These are phyloP conservation scores for Bombus vancouverensis DNA, from an alignment of 1,140 invertebrate genomes.

Conservation along the genomic window DNA sequence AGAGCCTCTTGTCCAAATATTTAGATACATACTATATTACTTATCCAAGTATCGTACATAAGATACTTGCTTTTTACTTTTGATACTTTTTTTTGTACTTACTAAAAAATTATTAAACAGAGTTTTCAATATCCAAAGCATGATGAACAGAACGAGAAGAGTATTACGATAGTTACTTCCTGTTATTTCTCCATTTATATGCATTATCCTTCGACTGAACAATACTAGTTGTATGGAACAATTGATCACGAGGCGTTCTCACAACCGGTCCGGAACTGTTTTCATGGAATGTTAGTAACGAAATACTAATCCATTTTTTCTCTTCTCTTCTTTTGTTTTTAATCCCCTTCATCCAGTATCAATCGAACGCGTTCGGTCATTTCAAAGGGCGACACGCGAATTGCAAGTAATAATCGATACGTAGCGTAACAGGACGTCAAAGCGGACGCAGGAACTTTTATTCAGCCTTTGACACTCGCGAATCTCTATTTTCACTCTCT, in stretches of 20 bases:
- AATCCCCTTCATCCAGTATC: background rate
- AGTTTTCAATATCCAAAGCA: background rate
- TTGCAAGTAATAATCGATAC: slow-evolving; percentile 14
- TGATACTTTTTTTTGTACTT: background rate
- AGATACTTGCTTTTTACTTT: background rate
- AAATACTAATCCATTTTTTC: background rate
- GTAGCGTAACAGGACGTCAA: background rate
- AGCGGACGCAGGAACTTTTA: slow-evolving; percentile 5
- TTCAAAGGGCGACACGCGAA: background rate
- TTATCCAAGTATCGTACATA: no score
- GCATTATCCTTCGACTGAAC: background rate
- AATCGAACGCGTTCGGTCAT: background rate
- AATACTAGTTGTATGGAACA: background rate
- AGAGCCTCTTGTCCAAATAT: no score
- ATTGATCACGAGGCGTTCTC: background rate
- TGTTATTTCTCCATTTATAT: background rate
- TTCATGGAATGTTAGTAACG: no score
- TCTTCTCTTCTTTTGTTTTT: background rate
- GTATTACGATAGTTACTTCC: background rate
- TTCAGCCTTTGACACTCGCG: slow-evolving; percentile 21
- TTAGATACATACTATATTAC: no score
- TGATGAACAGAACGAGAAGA: background rate
- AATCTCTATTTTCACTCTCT: slow-evolving; percentile 16
- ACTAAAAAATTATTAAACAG: background rate
- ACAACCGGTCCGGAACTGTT: background rate